These are phyloP conservation scores for Stichodactyla helianthus DNA, from an alignment of 64 coral and sea anemone genomes.

Conservation along the genomic window DNA sequence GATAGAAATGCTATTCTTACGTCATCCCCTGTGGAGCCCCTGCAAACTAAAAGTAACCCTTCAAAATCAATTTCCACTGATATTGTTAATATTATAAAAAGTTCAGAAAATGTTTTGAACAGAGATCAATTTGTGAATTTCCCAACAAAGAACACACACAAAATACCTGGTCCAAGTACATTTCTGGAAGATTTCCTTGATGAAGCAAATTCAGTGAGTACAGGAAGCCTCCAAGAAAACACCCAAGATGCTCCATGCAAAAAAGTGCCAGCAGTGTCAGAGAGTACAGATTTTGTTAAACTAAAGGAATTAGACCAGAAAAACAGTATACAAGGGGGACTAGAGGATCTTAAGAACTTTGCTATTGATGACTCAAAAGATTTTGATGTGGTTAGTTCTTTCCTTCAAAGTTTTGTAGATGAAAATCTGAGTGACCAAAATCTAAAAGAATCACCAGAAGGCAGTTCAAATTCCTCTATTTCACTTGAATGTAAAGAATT, in stretches of 20 bases:
- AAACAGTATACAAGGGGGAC: not conserved
- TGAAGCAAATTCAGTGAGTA: not conserved
- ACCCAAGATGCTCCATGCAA: not conserved
- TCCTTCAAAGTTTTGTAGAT: not conserved
- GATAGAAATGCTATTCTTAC: not conserved
- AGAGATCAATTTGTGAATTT: not conserved
- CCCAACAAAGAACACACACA: not conserved
- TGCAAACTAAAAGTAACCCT: not conserved
- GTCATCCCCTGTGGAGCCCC: not conserved
- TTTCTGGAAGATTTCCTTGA: not conserved
- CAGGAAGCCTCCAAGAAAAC: not conserved
- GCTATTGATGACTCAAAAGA: not conserved
- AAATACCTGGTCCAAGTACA: not conserved
- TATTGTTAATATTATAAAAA: not conserved
- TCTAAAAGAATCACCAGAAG: not conserved
- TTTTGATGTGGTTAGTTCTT: not conserved
- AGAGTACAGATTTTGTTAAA: slow-evolving; percentile 18
- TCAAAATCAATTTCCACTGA: not conserved
- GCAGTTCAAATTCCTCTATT: not conserved
- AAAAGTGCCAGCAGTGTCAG: not conserved
- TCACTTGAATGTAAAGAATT: not conserved
- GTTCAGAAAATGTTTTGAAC: not conserved
- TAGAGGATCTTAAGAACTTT: not conserved
- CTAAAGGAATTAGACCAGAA: not conserved
- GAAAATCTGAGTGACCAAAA: not conserved